Evolutionary conservation across 64 coral and sea anemone species (phyloP).

Genomic region (Exaiptasia diaphana): DNA sequence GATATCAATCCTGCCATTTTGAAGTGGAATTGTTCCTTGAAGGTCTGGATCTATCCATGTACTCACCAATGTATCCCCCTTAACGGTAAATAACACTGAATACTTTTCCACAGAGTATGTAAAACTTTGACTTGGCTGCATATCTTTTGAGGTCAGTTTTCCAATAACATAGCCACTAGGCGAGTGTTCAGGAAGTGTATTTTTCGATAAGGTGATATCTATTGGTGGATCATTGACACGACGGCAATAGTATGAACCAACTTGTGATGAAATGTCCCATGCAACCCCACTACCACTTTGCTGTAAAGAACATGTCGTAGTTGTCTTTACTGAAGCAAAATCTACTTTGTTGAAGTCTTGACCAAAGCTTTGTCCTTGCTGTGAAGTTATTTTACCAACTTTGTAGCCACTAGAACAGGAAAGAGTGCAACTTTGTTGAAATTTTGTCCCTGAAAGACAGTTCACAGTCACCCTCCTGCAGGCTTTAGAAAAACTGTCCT

Average conservation of each 20-base stretch:
- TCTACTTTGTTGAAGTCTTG: constrained; percentile 49
- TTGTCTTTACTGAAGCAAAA: constrained; percentile 49
- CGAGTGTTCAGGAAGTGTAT: constrained; percentile 53
- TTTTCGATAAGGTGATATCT: constrained; percentile 13
- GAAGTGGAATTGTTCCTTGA: constrained; percentile 58
- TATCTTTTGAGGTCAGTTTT: constrained; percentile 45
- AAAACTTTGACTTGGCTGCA: constrained; percentile 65
- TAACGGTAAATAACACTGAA: constrained; percentile 23
- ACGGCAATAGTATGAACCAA: constrained; percentile 42
- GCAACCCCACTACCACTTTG: constrained; percentile 4
- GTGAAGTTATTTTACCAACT: constrained; percentile 59
- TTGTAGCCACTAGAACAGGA: constrained; percentile 43
- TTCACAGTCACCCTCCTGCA: constrained; percentile 19
- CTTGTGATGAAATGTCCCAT: background rate
- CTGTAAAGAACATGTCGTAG: constrained; percentile 21
- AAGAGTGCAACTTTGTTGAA: constrained; percentile 46
- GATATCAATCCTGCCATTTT: constrained; percentile 34
- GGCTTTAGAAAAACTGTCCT: constrained; percentile 52
- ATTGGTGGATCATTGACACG: constrained; percentile 73
- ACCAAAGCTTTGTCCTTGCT: constrained; percentile 59
- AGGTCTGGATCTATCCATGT: constrained; percentile 71
- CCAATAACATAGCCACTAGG: constrained; percentile 59
- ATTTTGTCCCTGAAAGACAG: constrained; percentile 61
- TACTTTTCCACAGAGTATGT: constrained; percentile 49
- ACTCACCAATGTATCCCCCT: constrained; percentile 52